Base-by-base conservation (phyloP, 2,888 invertebrate genomes). In the Leptarthrus brevirostris region DNA sequence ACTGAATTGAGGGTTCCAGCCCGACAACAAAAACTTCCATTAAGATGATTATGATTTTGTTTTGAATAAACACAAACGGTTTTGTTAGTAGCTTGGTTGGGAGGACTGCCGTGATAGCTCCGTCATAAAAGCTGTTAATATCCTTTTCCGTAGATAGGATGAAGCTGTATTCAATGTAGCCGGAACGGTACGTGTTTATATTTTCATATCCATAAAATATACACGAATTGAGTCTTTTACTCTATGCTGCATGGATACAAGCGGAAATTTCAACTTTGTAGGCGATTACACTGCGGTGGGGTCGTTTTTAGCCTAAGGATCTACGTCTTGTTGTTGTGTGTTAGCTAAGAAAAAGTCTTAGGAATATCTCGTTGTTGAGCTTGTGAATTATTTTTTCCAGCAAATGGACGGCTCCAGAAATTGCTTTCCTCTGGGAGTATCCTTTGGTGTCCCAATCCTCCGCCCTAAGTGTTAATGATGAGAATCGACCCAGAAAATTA, bases 401-500 rank as follows among this genome's bases (percentile, higher is more conserved):
- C 26, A 49, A 47, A 30, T 66, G 22, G 64, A 24, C 49, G 26
- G 36, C 14, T 12, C 16, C 53, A 12, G 24, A 26, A 34, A 44
- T 47, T 71, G 16, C 53, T 52, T 22, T 36, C 24, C 52, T 56
- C 12, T 30, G 53, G 44, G 44, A 72, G 36, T 20, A 56, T 72
- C 72, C 54, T 12, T 54, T 40, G 0, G 16, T 5, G 8, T 18
- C 12, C 22, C 18, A 6, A 22, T 6, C 47, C 54, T 24, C 52
- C 40, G 47, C 66, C 66, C 54, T 69, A 74, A 53, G 66, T 74
- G 74, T 74, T 74, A 74, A 74, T 74, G 74, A 72, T 72, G 72
- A 66, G 74, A 73, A 74, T 72, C 74, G 69, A 64, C 72, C 74
- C 74, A 73, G 66, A 69, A 74, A 74, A 74, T 74, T 74, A 74